phyloP scores from a whole-genome alignment of 2,797 vertebrate genomes.

The Rhinoraja longicauda region DNA sequence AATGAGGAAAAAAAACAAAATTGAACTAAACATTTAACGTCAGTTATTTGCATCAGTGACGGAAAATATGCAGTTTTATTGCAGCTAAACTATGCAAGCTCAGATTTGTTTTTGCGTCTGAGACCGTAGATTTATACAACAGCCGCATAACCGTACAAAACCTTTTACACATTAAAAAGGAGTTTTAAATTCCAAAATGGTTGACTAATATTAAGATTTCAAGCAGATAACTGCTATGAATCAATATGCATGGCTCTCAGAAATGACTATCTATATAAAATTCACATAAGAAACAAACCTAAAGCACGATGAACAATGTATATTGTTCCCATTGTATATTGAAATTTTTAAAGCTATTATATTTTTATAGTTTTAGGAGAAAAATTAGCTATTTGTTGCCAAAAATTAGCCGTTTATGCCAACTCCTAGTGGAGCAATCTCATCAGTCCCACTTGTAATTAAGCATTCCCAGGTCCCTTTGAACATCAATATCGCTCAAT shows the following conservation, averaged over 20 bases:
- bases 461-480: too few species aligned
- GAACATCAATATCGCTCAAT: too few species aligned
- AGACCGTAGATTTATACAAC: too few species aligned
- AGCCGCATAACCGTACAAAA: neutral
- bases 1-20: neutral
- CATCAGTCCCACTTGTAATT: too few species aligned
- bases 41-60: neutral
- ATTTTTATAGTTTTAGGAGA: neutral
- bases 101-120: neutral
- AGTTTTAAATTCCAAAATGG: neutral
- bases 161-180: neutral
- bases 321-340: neutral
- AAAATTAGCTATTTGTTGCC: too few species aligned
- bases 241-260: neutral
- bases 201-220: neutral
- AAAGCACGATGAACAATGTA: neutral
- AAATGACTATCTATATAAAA: neutral
- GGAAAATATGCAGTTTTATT: neutral
- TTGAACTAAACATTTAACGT: neutral
- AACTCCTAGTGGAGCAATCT: too few species aligned
- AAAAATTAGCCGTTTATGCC: too few species aligned
- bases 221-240: neutral
- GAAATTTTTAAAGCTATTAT: neutral
- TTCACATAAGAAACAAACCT: neutral
- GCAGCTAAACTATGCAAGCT: neutral